Conservation (phyloP, 1,140 invertebrate species). For the Acromyrmex charruanus region DNA sequence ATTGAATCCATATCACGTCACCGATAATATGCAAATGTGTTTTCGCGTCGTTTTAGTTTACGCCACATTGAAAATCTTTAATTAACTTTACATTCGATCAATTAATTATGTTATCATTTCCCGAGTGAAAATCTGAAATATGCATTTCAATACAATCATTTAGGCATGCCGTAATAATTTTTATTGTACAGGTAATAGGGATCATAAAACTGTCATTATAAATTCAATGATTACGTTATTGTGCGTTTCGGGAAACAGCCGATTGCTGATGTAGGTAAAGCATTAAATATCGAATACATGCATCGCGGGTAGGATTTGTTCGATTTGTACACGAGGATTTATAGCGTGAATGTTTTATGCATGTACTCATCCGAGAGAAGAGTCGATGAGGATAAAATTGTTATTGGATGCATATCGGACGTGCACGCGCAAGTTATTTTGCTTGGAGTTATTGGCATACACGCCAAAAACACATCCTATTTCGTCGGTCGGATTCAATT, state of each 20-base stretch:
- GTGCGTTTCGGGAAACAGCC: background rate
- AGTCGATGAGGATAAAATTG: slow-evolving; percentile 57
- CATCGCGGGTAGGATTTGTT: slow-evolving; percentile 7
- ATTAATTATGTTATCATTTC: background rate
- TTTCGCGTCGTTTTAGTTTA: too few species aligned
- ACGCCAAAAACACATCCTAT: slow-evolving; percentile 50
- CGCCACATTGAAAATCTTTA: background rate
- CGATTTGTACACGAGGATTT: slow-evolving; percentile 35
- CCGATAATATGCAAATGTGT: background rate
- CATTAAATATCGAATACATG: slow-evolving; percentile 31
- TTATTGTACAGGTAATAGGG: slow-evolving; percentile 18
- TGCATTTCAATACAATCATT: background rate
- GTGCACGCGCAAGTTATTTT: slow-evolving; percentile 39
- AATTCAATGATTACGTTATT: slow-evolving; percentile 21
- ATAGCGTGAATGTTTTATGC: slow-evolving; percentile 49
- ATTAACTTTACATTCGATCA: slow-evolving; percentile 25
- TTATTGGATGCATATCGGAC: slow-evolving; percentile 46
- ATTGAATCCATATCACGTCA: too few species aligned
- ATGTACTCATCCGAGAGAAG: slow-evolving; percentile 32
- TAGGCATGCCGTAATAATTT: background rate
- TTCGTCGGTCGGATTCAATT: slow-evolving; percentile 40
- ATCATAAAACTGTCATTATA: slow-evolving; percentile 38
- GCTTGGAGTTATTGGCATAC: slow-evolving; percentile 51
- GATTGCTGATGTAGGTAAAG: background rate
- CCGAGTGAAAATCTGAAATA: slow-evolving; percentile 8